phyloP scores from a whole-genome alignment of 2,888 invertebrate species.

The Hymenopus coronatus region DNA sequence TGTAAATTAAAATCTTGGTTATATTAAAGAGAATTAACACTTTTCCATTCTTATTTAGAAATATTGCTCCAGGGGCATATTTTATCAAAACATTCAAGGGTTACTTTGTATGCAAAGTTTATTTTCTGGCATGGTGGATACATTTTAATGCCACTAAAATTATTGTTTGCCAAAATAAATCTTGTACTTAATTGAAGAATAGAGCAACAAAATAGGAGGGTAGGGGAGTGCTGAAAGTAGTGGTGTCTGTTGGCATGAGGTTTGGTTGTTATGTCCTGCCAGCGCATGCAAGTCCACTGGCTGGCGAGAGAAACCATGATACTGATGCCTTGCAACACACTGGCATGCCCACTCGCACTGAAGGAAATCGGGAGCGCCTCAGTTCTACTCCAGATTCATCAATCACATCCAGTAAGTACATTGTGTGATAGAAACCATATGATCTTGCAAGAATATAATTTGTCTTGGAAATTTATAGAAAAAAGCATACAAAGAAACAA shows the following conservation, averaged over 20 bases:
- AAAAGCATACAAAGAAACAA: too few species aligned
- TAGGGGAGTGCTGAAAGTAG: background rate
- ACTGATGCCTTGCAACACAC: background rate
- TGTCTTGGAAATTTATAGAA: too few species aligned
- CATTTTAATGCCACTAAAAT: too few species aligned
- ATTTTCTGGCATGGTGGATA: too few species aligned
- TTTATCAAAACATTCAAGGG: too few species aligned
- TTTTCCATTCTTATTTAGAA: too few species aligned
- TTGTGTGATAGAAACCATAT: background rate
- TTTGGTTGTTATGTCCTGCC: background rate
- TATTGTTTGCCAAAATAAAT: too few species aligned
- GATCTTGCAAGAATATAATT: background rate
- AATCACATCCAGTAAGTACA: constrained; percentile 16
- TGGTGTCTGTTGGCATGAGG: constrained; percentile 8
- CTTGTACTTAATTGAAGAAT: too few species aligned
- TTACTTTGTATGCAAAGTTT: too few species aligned
- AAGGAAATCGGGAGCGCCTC: background rate
- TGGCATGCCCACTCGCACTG: background rate
- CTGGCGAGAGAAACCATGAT: background rate
- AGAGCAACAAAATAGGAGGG: background rate
- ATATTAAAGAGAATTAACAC: too few species aligned
- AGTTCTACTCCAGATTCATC: background rate
- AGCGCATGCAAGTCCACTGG: constrained; percentile 17
- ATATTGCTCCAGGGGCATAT: too few species aligned
- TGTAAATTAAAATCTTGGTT: too few species aligned